Evolutionary conservation across 2,888 invertebrate species (phyloP).

Genomic region (Melanchra persicariae): DNA sequence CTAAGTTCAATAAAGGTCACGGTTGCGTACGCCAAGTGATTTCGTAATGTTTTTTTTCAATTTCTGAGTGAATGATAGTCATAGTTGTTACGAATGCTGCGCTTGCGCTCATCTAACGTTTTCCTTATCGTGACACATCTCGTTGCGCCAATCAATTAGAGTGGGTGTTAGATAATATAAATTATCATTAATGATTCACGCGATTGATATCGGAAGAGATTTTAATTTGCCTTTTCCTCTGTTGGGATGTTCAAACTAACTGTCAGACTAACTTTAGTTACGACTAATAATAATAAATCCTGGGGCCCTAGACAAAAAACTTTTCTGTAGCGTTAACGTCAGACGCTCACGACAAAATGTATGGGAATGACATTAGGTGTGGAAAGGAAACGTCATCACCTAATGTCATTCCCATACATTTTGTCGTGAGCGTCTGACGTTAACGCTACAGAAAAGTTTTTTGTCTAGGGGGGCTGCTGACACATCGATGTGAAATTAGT

Average conservation of each 20-base stretch:
- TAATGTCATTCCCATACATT: too few relatives aligned
- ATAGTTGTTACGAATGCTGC: constrained; percentile 19
- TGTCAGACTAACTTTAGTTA: background rate
- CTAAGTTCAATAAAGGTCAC: constrained; percentile 47
- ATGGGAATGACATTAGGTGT: too few relatives aligned
- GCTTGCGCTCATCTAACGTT: constrained; percentile 14
- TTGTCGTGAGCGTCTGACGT: too few relatives aligned
- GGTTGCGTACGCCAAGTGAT: constrained; percentile 3
- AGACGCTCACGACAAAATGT: too few relatives aligned
- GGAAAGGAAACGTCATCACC: too few relatives aligned
- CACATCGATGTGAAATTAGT: constrained; percentile 18
- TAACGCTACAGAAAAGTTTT: too few relatives aligned
- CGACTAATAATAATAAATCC: background rate
- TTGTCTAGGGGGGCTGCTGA: too few relatives aligned
- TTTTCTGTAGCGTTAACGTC: too few relatives aligned
- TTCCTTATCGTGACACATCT: constrained; percentile 40
- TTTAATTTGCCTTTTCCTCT: background rate
- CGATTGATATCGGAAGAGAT: constrained; percentile 10
- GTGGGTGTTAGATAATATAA: constrained; percentile 36
- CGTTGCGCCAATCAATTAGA: constrained; percentile 24
- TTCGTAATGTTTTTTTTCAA: constrained; percentile 25
- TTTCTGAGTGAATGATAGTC: background rate
- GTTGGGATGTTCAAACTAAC: background rate
- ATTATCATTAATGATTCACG: constrained; percentile 21
- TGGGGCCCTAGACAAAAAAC: too few relatives aligned